Evolutionary conservation across 2,113 vertebrate genomes (phyloP), one percentile per base, ranked within the genome.

Genomic region (Lagopus muta): DNA sequence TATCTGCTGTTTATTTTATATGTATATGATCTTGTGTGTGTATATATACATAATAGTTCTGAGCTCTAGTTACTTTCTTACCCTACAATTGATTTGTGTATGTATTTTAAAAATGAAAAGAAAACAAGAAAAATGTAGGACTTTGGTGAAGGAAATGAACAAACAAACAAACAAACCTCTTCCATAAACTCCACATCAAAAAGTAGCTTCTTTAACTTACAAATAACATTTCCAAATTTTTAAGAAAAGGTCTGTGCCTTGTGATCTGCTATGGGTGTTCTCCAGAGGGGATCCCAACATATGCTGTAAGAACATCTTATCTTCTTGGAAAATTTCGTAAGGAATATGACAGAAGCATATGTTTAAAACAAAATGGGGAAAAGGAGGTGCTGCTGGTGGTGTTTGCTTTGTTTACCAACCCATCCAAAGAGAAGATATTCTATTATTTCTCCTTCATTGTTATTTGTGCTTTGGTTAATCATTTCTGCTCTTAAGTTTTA

Each of bases 171-270:
- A 40, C 7, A 36, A 64, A 88, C 8, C 4, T 57, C 8, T 65
- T 65, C 24, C 13, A 7, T 36, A 78, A 81, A 4, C n/a, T 58
- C 1, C 2, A 25, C 17, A 66, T 9, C 2, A 36, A 61, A 88
- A 86, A n/a, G 1, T 6, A 58, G 0, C 2, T 84, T 48, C 8
- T 74, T 74, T 55, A 36, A 1, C 6, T 10, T 20, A 21, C 16
- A 85, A 62, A 58, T n/a, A 45, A 13, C 21, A 69, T 55, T 67
- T 52, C 2, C 21, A 60, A 71, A 60, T 13, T 36, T 50, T 78
- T 45, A n/a, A 69, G 36, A 48, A 71, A 65, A 71, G 7, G 7
- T 5, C 32, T 72, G 22, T 21, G n/a, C 8, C 13, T 79, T 24
- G 28, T 58, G 32, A 28, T 14, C n/a, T 74, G 21, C 17, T 21